A percentile compares a stretch with the other conserved stretches of the same genome.
Conservation (phyloP, 2,797 vertebrate species). For the Thaleichthys pacificus region DNA sequence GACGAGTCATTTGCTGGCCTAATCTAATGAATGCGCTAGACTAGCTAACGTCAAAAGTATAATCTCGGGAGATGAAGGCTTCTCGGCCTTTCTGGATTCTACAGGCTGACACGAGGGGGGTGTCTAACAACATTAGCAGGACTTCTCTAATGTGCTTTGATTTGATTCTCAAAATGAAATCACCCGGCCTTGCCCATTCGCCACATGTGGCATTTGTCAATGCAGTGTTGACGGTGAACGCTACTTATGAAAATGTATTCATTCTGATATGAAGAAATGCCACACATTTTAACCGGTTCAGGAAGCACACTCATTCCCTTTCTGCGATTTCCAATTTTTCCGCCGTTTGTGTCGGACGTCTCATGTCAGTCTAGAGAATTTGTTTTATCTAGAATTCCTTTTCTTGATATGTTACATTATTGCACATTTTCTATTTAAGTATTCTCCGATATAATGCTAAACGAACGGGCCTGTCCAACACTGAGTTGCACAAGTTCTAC, state of each 20-base stretch:
- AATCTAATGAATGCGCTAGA: background rate
- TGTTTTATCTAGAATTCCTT: no score
- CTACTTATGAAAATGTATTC: background rate
- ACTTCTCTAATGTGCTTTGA: background rate
- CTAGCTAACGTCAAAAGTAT: background rate
- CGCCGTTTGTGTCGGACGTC: background rate
- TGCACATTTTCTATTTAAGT: no score
- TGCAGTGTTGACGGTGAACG: background rate
- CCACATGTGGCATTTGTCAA: background rate
- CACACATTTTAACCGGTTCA: background rate
- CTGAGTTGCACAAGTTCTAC: no score
- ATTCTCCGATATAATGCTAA: no score
- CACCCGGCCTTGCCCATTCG: background rate
- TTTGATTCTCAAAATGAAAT: background rate
- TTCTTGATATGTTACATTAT: no score
- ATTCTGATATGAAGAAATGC: no score
- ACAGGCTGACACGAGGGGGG: background rate
- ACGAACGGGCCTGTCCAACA: no score
- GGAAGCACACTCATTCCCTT: constrained; percentile 13
- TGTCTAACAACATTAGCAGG: background rate
- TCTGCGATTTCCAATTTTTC: constrained; percentile 12
- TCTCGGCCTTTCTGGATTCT: background rate
- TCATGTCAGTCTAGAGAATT: no score
- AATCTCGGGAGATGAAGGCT: background rate
- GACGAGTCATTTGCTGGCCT: background rate